phyloP scores from a whole-genome alignment of 1,140 invertebrate species.

The Hylaeus volcanicus region DNA sequence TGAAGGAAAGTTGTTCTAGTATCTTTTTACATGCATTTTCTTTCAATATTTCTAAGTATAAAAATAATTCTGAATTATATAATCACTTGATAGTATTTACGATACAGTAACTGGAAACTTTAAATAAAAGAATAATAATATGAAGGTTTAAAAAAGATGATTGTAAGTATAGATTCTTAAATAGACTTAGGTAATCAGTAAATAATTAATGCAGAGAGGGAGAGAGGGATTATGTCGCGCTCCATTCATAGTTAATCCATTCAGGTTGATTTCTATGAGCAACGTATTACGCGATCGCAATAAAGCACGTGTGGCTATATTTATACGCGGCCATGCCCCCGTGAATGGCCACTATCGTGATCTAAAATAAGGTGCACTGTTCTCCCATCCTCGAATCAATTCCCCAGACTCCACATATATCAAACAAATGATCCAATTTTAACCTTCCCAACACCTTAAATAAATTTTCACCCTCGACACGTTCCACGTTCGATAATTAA shows the following conservation, averaged over 20 bases:
- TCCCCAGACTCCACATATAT: neutral
- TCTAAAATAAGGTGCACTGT: neutral
- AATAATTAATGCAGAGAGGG: constrained; percentile 1
- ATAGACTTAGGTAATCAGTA: neutral
- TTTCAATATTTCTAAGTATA: no score
- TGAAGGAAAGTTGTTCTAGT: no score
- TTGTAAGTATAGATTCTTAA: neutral
- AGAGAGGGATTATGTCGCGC: neutral
- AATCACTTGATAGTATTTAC: no score
- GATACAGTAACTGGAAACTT: no score
- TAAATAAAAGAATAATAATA: no score
- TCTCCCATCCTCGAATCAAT: no score
- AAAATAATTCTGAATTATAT: no score
- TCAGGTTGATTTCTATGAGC: constrained; percentile 25
- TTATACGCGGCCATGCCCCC: neutral
- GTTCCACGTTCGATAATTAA: neutral
- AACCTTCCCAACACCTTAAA: neutral
- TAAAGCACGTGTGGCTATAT: constrained; percentile 11
- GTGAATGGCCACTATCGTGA: constrained; percentile 21
- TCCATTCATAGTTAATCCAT: constrained; percentile 40
- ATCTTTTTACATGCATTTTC: no score
- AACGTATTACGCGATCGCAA: neutral
- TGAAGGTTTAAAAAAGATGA: neutral
- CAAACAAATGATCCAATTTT: neutral
- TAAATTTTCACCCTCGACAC: neutral